phyloP scores from a whole-genome alignment of 2,113 vertebrate genomes.

The Microcebus murinus region DNA sequence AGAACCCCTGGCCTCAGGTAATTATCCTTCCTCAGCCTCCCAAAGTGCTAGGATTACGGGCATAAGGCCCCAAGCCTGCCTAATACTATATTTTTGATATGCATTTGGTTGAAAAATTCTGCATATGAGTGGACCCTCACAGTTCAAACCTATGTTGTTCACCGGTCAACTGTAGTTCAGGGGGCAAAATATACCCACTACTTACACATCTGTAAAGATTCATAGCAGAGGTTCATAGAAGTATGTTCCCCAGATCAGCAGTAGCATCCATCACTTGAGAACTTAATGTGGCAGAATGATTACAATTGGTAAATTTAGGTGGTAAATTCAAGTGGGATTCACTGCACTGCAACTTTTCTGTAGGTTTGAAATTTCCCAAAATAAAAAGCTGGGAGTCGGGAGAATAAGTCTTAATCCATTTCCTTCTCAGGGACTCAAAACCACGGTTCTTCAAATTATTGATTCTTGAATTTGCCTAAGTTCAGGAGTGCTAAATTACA shows the following conservation, averaged over 20 bases:
- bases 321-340: background rate
- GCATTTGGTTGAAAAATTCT: background rate
- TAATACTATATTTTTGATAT: background rate
- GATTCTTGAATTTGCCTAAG: background rate
- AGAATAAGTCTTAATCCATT: constrained; percentile 11
- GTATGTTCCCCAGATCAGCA: background rate
- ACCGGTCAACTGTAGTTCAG: background rate
- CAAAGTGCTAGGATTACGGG: background rate
- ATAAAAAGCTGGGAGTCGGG: background rate
- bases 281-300: background rate
- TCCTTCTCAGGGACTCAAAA: background rate
- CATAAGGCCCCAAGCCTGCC: background rate
- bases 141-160: background rate
- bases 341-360: background rate
- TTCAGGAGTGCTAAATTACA: background rate
- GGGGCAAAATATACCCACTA: background rate
- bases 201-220: background rate
- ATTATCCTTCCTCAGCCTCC: background rate
- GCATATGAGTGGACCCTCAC: background rate
- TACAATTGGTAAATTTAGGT: background rate
- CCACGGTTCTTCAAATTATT: background rate
- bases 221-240: background rate
- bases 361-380: background rate
- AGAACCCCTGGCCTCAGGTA: background rate
- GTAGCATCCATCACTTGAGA: background rate